A percentile compares a stretch with the other conserved stretches of the same genome.
These are phyloP conservation scores for Podarcis lilfordi DNA, from an alignment of 2,797 vertebrate genomes.

Conservation along the genomic window DNA sequence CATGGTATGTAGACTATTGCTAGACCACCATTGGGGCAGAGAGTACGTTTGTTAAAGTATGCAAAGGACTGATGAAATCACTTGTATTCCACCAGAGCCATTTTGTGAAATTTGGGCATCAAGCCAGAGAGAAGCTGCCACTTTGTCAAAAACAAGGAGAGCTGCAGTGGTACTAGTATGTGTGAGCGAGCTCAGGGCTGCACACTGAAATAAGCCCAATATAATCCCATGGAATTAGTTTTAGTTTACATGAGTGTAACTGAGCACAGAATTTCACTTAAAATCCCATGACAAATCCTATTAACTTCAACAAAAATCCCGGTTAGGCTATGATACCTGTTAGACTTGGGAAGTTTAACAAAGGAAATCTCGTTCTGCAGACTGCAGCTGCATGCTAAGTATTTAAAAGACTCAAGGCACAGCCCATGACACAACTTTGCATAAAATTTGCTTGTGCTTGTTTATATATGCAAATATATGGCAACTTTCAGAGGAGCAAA, in stretches of 20 bases:
- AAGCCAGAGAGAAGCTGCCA: background rate
- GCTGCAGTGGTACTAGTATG: accelerated
- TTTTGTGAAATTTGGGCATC: background rate
- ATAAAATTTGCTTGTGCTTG: too few species aligned
- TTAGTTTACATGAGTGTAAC: constrained; percentile 23
- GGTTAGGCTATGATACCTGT: background rate
- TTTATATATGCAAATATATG: too few species aligned
- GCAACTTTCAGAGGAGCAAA: too few species aligned
- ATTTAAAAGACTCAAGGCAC: too few species aligned
- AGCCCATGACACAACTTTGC: too few species aligned
- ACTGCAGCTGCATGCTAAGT: too few species aligned
- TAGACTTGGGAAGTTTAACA: background rate
- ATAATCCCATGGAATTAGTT: constrained; percentile 8
- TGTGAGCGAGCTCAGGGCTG: accelerated
- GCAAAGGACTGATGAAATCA: background rate
- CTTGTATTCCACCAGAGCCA: background rate
- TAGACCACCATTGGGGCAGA: accelerated
- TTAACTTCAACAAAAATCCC: constrained; percentile 26
- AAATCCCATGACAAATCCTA: background rate
- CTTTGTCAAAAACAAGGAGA: accelerated
- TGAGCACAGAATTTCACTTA: constrained; percentile 16
- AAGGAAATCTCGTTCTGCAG: background rate
- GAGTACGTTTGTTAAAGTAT: accelerated
- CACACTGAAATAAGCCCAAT: accelerated
- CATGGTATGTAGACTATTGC: background rate